These are phyloP conservation scores for Chrysochloris asiatica DNA, from an alignment of 2,113 vertebrate genomes.

Conservation along the genomic window DNA sequence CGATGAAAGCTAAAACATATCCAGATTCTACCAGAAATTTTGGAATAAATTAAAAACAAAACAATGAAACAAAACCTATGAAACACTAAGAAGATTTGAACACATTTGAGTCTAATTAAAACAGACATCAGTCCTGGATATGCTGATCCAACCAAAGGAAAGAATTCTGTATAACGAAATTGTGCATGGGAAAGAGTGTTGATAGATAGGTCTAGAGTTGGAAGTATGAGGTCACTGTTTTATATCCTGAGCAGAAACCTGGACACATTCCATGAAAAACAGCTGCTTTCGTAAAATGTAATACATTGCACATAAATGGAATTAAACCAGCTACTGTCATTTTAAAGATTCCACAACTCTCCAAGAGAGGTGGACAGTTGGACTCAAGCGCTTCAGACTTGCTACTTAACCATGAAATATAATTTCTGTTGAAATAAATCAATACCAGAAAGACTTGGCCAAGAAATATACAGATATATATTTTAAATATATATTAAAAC, in stretches of 20 bases:
- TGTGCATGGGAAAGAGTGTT: conserved; percentile 78
- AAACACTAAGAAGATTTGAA: conserved; percentile 70
- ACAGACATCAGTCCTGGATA: conserved; percentile 71
- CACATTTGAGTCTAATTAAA: conserved; percentile 73
- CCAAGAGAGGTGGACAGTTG: conserved; percentile 46
- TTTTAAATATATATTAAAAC: no score
- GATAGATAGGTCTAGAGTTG: conserved; percentile 82
- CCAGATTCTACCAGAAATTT: conserved; percentile 50
- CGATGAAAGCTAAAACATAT: conserved; percentile 64
- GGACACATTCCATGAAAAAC: conserved; percentile 80
- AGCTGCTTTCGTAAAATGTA: conserved; percentile 80
- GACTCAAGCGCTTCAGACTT: conserved; percentile 43
- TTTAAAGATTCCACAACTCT: conserved; percentile 68
- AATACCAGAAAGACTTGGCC: conserved; percentile 8
- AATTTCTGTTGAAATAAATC: conserved; percentile 60
- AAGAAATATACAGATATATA: conserved; percentile 31
- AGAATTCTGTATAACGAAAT: conserved; percentile 70
- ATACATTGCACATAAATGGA: conserved; percentile 75
- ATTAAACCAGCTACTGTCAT: conserved; percentile 73
- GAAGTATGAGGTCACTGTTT: conserved; percentile 81
- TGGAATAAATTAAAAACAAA: conserved; percentile 45
- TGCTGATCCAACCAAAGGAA: conserved; percentile 71
- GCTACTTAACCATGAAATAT: conserved; percentile 40
- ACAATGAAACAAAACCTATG: conserved; percentile 19
- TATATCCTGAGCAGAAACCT: conserved; percentile 79